These are phyloP conservation scores for Lasioglossum pauxillum DNA, from an alignment of 2,888 invertebrate genomes.

Conservation along the genomic window DNA sequence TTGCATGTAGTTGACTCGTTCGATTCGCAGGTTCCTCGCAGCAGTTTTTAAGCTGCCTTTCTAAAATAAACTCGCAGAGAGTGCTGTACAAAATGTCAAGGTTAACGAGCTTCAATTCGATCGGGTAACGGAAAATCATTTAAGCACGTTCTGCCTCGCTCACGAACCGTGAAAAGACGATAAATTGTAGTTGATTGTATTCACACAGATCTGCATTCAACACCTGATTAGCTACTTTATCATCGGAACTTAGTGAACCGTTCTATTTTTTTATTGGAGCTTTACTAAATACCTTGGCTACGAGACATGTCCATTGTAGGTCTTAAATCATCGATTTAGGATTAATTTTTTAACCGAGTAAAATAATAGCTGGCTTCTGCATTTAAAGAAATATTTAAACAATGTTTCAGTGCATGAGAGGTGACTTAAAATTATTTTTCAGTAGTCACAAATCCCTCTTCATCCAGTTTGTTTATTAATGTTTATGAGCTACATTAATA, in stretches of 20 bases:
- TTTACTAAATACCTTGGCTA: background rate
- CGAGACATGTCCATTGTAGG: too few relatives aligned
- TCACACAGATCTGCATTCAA: background rate
- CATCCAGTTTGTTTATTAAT: background rate
- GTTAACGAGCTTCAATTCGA: constrained; percentile 70
- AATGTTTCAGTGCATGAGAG: background rate
- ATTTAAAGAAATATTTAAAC: background rate
- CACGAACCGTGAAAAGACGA: constrained; percentile 35
- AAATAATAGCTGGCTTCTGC: background rate
- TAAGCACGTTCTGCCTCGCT: background rate
- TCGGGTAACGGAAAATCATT: constrained; percentile 47
- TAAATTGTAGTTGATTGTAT: constrained; percentile 54
- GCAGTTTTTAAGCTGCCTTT: constrained; percentile 69
- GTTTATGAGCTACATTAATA: background rate
- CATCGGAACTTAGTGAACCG: constrained; percentile 2
- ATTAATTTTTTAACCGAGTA: background rate
- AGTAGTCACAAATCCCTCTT: background rate
- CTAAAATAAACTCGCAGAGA: constrained; percentile 75
- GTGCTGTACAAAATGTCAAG: constrained; percentile 77
- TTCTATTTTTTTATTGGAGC: background rate
- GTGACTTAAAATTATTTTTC: background rate
- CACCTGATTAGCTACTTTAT: constrained; percentile 1
- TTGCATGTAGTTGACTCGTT: background rate
- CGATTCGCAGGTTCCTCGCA: constrained; percentile 16
- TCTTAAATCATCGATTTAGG: background rate